Evolutionary conservation across 2,888 invertebrate genomes (phyloP).

Genomic region (Stenichneumon culpator): DNA sequence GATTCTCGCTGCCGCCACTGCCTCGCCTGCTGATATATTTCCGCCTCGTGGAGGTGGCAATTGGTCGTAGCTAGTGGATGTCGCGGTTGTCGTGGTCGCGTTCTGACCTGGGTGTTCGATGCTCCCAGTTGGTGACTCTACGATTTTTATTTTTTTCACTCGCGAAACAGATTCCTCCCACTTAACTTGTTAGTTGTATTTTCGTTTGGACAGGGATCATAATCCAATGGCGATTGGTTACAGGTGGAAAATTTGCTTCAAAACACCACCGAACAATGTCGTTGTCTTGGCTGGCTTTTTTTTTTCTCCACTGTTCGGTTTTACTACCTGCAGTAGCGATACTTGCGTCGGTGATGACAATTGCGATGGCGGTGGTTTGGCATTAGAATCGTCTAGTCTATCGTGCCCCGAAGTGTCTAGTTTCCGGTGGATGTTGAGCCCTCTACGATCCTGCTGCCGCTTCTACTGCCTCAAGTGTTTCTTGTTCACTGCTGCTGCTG

Average conservation of each 20-base stretch:
- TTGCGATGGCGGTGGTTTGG: conserved; percentile 1
- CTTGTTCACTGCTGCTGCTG: conserved; percentile 36
- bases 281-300: background rate
- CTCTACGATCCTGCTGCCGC: background rate
- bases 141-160: conserved; percentile 31
- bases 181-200: background rate
- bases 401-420: background rate
- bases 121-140: conserved; percentile 28
- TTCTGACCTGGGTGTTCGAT: conserved; percentile 33
- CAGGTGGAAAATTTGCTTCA: background rate
- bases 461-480: conserved; percentile 2
- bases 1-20: conserved; percentile 66
- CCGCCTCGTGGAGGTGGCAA: conserved; percentile 68
- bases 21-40: conserved; percentile 65
- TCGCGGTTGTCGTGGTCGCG: conserved; percentile 56
- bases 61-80: conserved; percentile 64
- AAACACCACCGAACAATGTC: background rate
- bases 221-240: background rate
- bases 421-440: background rate
- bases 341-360: background rate
- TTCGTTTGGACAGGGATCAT: background rate
- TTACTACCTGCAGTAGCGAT: background rate
- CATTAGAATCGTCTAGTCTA: background rate
- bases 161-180: conserved; percentile 47
- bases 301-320: conserved; percentile 5